phyloP scores from a whole-genome alignment of 1,140 invertebrate species.

The Ridgeia piscesae region DNA sequence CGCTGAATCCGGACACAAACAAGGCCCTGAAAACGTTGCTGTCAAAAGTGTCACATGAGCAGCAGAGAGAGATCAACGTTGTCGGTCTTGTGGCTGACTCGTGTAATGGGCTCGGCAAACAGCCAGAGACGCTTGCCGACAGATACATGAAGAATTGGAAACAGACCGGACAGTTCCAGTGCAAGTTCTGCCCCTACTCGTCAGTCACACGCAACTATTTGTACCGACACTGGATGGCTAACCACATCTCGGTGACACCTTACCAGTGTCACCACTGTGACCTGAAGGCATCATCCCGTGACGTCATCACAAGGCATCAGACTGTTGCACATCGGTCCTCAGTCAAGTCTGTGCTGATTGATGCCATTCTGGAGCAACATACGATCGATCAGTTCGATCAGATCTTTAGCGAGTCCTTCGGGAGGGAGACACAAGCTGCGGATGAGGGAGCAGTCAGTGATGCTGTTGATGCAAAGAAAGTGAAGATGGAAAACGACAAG shows the following conservation, averaged over 20 bases:
- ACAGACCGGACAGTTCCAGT: constrained; percentile 2
- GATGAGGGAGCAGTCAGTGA: neutral
- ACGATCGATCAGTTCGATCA: neutral
- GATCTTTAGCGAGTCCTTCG: neutral
- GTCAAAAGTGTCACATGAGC: neutral
- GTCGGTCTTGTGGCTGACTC: neutral
- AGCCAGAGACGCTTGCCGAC: neutral
- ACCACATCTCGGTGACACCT: neutral
- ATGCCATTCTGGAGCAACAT: neutral
- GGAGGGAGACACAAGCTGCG: neutral
- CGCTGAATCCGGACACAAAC: neutral
- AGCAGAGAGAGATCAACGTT: neutral
- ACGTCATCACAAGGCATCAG: neutral
- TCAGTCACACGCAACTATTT: constrained; percentile 8
- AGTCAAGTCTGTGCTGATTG: neutral
- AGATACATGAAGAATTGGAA: constrained; percentile 13
- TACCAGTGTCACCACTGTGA: neutral
- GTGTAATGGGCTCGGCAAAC: neutral
- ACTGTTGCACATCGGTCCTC: neutral
- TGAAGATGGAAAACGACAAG: neutral
- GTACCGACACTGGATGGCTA: constrained; percentile 11
- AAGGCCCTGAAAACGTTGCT: neutral
- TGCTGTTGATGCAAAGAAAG: neutral
- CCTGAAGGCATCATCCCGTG: neutral
- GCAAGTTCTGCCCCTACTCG: constrained; percentile 10